Evolutionary conservation across 2,113 vertebrate species (phyloP).

Genomic region (Vimba vimba): DNA sequence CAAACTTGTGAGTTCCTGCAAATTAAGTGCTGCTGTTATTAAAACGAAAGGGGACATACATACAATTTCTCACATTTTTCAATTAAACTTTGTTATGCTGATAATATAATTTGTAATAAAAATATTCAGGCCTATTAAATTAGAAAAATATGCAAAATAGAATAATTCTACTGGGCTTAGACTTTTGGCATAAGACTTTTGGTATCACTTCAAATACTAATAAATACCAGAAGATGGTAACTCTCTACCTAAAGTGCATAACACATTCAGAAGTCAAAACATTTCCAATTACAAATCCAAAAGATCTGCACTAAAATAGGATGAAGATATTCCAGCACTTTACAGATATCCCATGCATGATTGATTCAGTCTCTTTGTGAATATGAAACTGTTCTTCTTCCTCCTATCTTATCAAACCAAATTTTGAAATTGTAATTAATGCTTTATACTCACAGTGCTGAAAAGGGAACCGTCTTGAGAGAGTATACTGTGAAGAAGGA

Average conservation of each 20-base stretch:
- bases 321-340: background rate
- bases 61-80: background rate
- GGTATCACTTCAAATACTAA: background rate
- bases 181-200: background rate
- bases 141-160: background rate
- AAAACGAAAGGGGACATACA: background rate
- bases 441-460: background rate
- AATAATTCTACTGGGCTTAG: background rate
- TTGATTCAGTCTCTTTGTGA: conserved; percentile 27
- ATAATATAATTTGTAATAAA: background rate
- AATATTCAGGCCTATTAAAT: background rate
- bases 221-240: background rate
- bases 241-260: background rate
- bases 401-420: background rate
- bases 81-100: background rate
- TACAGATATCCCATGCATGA: background rate
- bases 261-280: background rate
- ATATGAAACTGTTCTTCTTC: background rate
- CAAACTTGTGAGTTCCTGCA: too few relatives aligned
- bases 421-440: background rate
- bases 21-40: background rate
- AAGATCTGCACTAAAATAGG: conserved; percentile 6
- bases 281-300: conserved; percentile 14
- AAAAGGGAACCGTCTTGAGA: background rate
- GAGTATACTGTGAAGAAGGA: background rate